Conservation (phyloP, 2,888 invertebrate species). For the Drosophila histrio region DNA sequence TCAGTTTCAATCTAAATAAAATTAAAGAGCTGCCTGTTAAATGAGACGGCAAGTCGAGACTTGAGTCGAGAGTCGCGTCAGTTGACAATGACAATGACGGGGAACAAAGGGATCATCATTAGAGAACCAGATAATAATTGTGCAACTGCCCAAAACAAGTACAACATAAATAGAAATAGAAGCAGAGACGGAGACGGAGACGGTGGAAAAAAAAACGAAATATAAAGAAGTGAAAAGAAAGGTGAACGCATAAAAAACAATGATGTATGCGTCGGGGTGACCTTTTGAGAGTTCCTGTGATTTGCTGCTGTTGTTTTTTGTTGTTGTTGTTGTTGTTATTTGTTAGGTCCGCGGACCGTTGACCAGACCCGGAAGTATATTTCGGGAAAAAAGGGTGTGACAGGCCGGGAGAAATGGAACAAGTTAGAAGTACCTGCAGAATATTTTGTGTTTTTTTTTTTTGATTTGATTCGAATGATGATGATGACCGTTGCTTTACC, state of each 20-base stretch:
- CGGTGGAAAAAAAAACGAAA: conserved; percentile 2
- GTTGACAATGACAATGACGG: conserved; percentile 1
- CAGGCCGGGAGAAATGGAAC: conserved; percentile 22
- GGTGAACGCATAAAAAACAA: conserved; percentile 35
- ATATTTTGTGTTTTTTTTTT: conserved; percentile 11
- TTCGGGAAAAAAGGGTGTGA: conserved; percentile 51
- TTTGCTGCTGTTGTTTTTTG: conserved; percentile 34
- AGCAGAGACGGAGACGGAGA: conserved; percentile 14
- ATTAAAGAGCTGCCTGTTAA: conserved; percentile 63
- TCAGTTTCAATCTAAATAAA: conserved; percentile 67
- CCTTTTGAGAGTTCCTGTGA: conserved; percentile 52
- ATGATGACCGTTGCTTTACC: conserved; percentile 27
- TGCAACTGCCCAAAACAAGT: conserved; percentile 55
- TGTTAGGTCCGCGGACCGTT: too few species aligned
- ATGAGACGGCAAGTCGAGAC: conserved; percentile 53
- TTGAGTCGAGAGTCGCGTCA: conserved; percentile 3
- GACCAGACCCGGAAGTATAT: conserved; percentile 28
- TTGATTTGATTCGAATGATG: not conserved
- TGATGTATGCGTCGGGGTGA: conserved; percentile 27
- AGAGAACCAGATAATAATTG: conserved; percentile 53
- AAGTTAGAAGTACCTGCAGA: conserved; percentile 28
- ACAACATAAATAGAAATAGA: conserved; percentile 28
- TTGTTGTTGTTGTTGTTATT: too few species aligned
- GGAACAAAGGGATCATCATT: conserved; percentile 55
- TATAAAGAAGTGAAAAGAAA: conserved; percentile 3